A percentile compares a stretch with the other conserved stretches of the same genome.
Conservation (phyloP, 2,797 vertebrate species). For the Chelmon rostratus region DNA sequence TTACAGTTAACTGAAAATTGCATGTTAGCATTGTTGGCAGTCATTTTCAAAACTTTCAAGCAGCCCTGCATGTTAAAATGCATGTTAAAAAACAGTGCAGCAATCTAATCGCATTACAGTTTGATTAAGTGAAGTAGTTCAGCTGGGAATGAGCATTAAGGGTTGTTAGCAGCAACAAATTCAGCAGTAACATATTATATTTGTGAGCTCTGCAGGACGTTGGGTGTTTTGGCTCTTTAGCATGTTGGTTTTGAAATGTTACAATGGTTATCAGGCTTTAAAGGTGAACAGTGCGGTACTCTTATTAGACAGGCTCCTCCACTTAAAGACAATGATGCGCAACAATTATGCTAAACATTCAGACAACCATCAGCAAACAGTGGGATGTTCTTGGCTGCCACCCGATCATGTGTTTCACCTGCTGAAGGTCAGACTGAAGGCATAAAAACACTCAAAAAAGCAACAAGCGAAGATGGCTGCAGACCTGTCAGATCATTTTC, state of each 20-base stretch:
- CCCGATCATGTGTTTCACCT: background rate
- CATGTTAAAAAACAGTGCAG: background rate
- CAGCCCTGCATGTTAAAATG: background rate
- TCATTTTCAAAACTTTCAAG: background rate
- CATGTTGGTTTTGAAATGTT: background rate
- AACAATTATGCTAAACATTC: background rate
- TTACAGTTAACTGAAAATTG: slow-evolving; percentile 10
- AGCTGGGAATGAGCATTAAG: background rate
- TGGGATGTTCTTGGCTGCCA: background rate
- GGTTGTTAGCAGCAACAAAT: background rate
- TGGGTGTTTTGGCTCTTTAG: background rate
- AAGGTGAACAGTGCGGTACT: background rate
- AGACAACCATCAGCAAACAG: background rate
- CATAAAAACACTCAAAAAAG: background rate
- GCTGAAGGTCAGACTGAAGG: background rate
- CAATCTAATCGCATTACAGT: background rate
- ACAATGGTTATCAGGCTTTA: background rate
- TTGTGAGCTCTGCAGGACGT: background rate
- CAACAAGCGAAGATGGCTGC: too few species aligned
- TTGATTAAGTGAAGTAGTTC: background rate
- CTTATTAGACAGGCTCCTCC: background rate
- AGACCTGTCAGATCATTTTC: too few species aligned
- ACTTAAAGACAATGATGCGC: background rate
- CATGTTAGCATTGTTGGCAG: background rate
- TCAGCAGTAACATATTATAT: background rate